Conservation (phyloP, 1,140 invertebrate genomes). For the Euwallacea fornicatus region DNA sequence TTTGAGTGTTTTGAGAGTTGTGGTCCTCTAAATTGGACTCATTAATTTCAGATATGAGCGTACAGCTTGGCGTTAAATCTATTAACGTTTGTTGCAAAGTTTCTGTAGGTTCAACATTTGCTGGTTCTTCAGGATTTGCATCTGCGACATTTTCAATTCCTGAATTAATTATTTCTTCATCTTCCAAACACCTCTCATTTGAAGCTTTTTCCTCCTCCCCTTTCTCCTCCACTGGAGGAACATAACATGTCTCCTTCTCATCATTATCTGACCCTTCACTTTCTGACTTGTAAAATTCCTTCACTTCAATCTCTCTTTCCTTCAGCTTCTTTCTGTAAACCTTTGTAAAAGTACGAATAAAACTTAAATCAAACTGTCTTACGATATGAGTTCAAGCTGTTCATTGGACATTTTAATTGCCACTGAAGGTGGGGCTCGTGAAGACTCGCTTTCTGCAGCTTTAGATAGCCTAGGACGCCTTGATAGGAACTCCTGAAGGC, state of each 20-base stretch:
- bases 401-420: constrained; percentile 60
- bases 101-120: constrained; percentile 1
- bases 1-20: constrained; percentile 21
- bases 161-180: not conserved
- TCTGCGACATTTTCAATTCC: not conserved
- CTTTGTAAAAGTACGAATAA: not conserved
- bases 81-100: not conserved
- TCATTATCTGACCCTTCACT: constrained; percentile 53
- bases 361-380: constrained; percentile 42
- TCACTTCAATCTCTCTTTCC: constrained; percentile 61
- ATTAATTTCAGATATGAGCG: constrained; percentile 19
- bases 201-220: not conserved
- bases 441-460: constrained; percentile 16
- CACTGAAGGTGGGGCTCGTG: constrained; percentile 46
- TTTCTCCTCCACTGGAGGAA: constrained; percentile 10
- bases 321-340: constrained; percentile 56
- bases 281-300: constrained; percentile 64
- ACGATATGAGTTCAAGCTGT: constrained; percentile 61
- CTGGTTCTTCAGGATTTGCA: not conserved
- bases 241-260: constrained; percentile 21
- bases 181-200: not conserved
- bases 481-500: constrained; percentile 71
- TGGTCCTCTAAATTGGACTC: constrained; percentile 43
- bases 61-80: not conserved
- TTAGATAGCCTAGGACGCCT: constrained; percentile 47